Percentiles rank a stretch among this genome's conserved stretches.
These are phyloP conservation scores for Phylloscopus collybita DNA, from an alignment of 2,797 vertebrate species.

Conservation along the genomic window DNA sequence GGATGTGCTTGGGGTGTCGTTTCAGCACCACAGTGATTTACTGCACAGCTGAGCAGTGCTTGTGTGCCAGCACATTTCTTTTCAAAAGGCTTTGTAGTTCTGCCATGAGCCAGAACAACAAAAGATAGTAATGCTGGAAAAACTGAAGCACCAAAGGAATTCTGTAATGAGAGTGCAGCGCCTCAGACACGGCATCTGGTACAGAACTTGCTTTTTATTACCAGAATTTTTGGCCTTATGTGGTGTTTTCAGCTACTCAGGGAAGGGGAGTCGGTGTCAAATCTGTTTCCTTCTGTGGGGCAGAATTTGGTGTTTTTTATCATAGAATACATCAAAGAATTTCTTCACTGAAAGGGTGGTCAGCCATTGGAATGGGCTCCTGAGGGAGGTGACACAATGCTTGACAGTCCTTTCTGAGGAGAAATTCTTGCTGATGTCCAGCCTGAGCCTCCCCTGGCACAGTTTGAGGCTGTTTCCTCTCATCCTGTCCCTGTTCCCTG, in stretches of 20 bases:
- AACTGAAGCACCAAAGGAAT: background rate
- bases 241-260: background rate
- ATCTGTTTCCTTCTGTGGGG: background rate
- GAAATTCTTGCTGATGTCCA: background rate
- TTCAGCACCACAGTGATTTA: background rate
- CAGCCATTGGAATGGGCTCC: background rate
- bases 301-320: background rate
- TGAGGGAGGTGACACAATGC: background rate
- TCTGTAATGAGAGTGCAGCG: background rate
- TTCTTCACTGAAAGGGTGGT: background rate
- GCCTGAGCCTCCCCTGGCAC: background rate
- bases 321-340: background rate
- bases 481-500: background rate
- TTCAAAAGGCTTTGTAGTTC: background rate
- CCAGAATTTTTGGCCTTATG: background rate
- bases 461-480: rapidly evolving
- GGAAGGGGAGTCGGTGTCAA: background rate
- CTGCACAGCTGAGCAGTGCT: background rate
- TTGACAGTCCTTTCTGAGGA: background rate
- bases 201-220: background rate
- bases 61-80: background rate
- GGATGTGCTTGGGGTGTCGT: rapidly evolving
- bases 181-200: background rate
- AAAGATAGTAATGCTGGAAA: background rate
- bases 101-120: background rate